A percentile compares a stretch with the other conserved stretches of the same genome.
These are phyloP conservation scores for Dendrocincla fuliginosa DNA, from an alignment of 2,797 vertebrate species.

Conservation along the genomic window DNA sequence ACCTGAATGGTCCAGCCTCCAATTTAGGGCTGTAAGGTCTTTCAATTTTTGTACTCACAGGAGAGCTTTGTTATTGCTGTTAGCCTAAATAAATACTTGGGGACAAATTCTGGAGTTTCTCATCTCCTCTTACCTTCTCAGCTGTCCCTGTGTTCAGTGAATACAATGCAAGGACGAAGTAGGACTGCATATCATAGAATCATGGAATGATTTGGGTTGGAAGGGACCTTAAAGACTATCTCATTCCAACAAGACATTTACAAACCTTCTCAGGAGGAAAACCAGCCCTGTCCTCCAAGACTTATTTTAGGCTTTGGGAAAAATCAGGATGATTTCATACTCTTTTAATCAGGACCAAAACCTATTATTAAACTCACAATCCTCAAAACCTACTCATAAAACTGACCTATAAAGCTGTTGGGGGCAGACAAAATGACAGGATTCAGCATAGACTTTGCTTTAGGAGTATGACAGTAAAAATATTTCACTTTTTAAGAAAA, in stretches of 20 bases:
- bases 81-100: not conserved
- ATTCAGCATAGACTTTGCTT: not conserved
- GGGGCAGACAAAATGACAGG: not conserved
- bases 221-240: not conserved
- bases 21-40: not conserved
- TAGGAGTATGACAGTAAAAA: not conserved
- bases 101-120: not conserved
- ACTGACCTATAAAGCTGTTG: not conserved
- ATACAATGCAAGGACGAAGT: not conserved
- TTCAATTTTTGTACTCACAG: not conserved
- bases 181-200: not conserved
- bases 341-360: not conserved
- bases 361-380: not conserved
- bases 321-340: not conserved
- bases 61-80: not conserved
- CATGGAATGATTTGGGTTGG: not conserved
- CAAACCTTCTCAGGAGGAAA: not conserved
- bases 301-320: not conserved
- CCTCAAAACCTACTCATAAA: not conserved
- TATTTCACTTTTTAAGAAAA: not conserved
- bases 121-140: not conserved
- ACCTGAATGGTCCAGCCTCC: not conserved
- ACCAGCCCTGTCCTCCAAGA: not conserved
- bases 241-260: not conserved
- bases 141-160: not conserved